Percentiles rank a stretch among this genome's conserved stretches.
phyloP scores from a whole-genome alignment of 2,113 vertebrate genomes.

The Suncus etruscus region DNA sequence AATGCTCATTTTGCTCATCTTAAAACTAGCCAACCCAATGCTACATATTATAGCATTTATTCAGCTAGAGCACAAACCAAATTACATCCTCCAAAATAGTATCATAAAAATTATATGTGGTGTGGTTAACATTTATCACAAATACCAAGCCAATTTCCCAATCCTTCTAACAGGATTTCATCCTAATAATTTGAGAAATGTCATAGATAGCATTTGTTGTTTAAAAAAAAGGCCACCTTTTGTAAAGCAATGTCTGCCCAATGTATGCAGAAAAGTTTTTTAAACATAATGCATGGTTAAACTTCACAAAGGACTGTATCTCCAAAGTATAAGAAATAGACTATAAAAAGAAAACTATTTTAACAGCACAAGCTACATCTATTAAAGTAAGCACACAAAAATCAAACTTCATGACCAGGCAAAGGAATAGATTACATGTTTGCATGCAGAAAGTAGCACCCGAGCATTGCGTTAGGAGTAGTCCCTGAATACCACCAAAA shows the following conservation, averaged over 20 bases:
- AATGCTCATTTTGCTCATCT: neutral
- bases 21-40: neutral
- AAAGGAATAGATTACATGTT: too few relatives aligned
- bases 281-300: neutral
- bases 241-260: conserved; percentile 44
- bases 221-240: conserved; percentile 9
- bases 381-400: conserved; percentile 39
- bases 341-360: conserved; percentile 21
- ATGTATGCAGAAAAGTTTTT: neutral
- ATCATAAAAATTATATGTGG: neutral
- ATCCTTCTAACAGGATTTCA: neutral
- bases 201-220: conserved; percentile 25
- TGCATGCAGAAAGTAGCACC: too few relatives aligned
- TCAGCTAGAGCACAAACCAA: neutral
- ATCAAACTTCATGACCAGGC: neutral
- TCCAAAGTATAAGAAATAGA: conserved; percentile 46
- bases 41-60: neutral
- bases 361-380: neutral
- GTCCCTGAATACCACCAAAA: too few relatives aligned
- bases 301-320: neutral
- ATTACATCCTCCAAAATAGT: conserved; percentile 20
- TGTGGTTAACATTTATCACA: conserved; percentile 23
- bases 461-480: too few relatives aligned
- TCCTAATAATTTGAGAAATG: neutral
- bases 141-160: neutral